These are phyloP conservation scores for Lates japonicus DNA, from an alignment of 2,797 vertebrate species.

Conservation along the genomic window DNA sequence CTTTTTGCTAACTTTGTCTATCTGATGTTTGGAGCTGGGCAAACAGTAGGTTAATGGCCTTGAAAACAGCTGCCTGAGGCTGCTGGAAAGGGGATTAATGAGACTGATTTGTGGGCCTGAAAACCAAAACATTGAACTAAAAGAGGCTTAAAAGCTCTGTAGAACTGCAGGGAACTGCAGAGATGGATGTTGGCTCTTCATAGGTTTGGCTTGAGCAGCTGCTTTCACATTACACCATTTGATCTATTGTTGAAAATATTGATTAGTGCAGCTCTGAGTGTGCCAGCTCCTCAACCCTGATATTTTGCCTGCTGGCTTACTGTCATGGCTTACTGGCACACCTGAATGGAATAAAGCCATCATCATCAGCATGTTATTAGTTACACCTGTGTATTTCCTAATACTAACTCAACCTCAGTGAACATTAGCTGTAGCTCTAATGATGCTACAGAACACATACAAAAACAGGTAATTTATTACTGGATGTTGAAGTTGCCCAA, in stretches of 20 bases:
- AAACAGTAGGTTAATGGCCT: neutral
- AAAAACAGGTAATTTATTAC: constrained; percentile 55
- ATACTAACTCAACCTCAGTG: constrained; percentile 37
- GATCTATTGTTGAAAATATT: constrained; percentile 53
- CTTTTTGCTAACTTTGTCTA: neutral
- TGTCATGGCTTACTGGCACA: constrained; percentile 46
- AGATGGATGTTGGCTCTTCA: constrained; percentile 1
- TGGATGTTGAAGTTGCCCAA: constrained; percentile 27
- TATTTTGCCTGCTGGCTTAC: constrained; percentile 52
- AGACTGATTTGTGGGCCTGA: neutral
- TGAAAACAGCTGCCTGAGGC: neutral
- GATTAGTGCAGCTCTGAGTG: constrained; percentile 46
- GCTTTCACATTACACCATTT: constrained; percentile 35
- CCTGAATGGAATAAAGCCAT: constrained; percentile 43
- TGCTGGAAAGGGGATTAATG: too few relatives aligned
- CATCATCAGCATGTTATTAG: constrained; percentile 52
- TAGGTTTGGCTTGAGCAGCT: constrained; percentile 20
- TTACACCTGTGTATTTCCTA: constrained; percentile 51
- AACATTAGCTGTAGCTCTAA: constrained; percentile 36
- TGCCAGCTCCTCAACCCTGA: constrained; percentile 32
- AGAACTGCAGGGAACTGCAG: neutral
- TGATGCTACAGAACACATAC: constrained; percentile 22
- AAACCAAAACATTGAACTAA: constrained; percentile 16
- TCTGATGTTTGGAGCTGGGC: neutral
- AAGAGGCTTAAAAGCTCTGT: constrained; percentile 21